Conservation (phyloP, 2,888 invertebrate genomes). For the Agrotis exclamationis region DNA sequence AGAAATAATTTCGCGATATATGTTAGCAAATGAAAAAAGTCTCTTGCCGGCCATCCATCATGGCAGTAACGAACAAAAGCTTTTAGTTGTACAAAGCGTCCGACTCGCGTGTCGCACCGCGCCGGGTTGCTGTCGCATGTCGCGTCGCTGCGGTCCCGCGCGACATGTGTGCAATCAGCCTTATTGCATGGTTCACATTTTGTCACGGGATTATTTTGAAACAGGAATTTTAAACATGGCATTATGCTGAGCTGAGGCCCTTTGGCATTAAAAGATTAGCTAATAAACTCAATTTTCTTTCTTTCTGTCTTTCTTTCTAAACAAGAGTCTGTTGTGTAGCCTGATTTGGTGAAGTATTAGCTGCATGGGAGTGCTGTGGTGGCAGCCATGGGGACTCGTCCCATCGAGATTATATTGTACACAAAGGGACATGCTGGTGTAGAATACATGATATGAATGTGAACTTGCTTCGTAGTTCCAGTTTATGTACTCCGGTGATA, state of each 20-base stretch:
- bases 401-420: slow-evolving; percentile 17
- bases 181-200: slow-evolving; percentile 60
- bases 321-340: slow-evolving; percentile 31
- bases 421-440: slow-evolving; percentile 11
- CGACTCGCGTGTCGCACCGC: slow-evolving; percentile 45
- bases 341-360: slow-evolving; percentile 31
- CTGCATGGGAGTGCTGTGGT: slow-evolving; percentile 7
- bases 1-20: slow-evolving; percentile 67
- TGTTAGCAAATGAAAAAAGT: slow-evolving; percentile 72
- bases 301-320: too few species aligned
- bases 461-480: background rate
- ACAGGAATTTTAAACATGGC: slow-evolving; percentile 55
- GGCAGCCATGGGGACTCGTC: background rate
- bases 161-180: slow-evolving; percentile 62
- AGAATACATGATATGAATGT: slow-evolving; percentile 8
- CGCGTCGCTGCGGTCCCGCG: slow-evolving; percentile 33
- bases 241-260: too few species aligned
- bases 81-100: slow-evolving; percentile 68
- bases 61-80: slow-evolving; percentile 70
- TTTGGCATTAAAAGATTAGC: too few species aligned
- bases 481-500: slow-evolving; percentile 1
- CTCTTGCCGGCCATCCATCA: slow-evolving; percentile 73
- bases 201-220: slow-evolving; percentile 44
- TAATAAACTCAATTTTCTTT: too few species aligned
- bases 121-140: slow-evolving; percentile 8